These are phyloP conservation scores for Sturnira hondurensis DNA, from an alignment of 2,113 vertebrate species.

Conservation along the genomic window DNA sequence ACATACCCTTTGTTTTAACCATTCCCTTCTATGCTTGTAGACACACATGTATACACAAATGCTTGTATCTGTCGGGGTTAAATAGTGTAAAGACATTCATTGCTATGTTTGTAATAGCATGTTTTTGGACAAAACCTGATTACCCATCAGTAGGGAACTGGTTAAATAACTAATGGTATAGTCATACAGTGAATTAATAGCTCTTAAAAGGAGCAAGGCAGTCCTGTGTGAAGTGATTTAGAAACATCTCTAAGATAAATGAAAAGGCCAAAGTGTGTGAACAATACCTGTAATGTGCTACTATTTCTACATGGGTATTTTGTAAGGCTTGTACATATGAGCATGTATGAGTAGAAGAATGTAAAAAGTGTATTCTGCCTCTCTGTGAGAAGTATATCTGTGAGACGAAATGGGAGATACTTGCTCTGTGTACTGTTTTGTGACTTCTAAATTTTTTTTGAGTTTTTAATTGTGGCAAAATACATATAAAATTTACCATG, in stretches of 20 bases:
- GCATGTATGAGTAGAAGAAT: background rate
- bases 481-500: background rate
- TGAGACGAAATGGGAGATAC: background rate
- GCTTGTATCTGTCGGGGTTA: background rate
- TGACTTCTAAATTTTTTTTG: background rate
- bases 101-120: background rate
- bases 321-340: background rate
- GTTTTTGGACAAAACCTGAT: background rate
- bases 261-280: background rate
- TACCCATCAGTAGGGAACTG: background rate
- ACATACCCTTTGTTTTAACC: background rate
- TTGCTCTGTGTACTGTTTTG: background rate
- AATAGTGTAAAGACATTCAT: background rate
- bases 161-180: background rate
- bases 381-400: background rate
- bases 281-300: background rate
- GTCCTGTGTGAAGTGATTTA: background rate
- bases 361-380: background rate
- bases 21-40: background rate
- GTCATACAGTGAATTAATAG: background rate
- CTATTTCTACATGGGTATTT: background rate
- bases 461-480: background rate
- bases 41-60: background rate
- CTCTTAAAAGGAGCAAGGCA: background rate
- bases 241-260: background rate